Evolutionary conservation across 1,140 invertebrate species (phyloP), one percentile per base, ranked within the genome.

Genomic region (Carposina sasakii): DNA sequence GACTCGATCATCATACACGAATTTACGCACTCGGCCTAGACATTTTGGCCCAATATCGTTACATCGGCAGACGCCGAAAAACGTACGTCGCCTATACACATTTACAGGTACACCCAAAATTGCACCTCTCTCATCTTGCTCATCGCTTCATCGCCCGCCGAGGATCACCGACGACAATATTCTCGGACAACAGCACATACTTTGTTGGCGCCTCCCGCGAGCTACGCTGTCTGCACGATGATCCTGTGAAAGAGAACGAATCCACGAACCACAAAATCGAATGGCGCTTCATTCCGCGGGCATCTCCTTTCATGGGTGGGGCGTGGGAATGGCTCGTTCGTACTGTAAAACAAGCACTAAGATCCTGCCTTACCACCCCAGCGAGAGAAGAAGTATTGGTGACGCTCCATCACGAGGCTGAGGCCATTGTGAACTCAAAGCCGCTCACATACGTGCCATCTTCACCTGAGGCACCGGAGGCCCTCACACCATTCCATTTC

Each of bases 91-190:
- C 57, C 28, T 71, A 1, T 69, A 64, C 42, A 59, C 51, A n/a
- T n/a, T n/a, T n/a, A n/a, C n/a, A n/a, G n/a, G n/a, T n/a, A n/a
- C n/a, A n/a, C n/a, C n/a, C n/a, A n/a, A n/a, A n/a, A n/a, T n/a
- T n/a, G n/a, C n/a, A n/a, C n/a, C n/a, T n/a, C n/a, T n/a, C n/a
- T 85, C 9, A 57, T 62, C 36, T 54, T 63, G 21, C 39, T 86
- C 0, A 44, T 65, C 31, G 78, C 20, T 82, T 87, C 50, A 65
- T 85, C n/a, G 55, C 68, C 16, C 49, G 71, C 10, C 48, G 79
- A 33, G 72, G 71, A 30, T 40, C 54, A 34, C 52, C 62, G 3
- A 21, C 39, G 10, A 10, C 55, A 28, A 54, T 78, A 19, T 62
- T 54, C 20, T 62, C 50, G 10, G 82, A 81, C 36, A 70, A 63